Percentiles rank a stretch among this genome's conserved stretches.
Conservation (phyloP, 2,113 vertebrate genomes). For the Oryzias melastigma region DNA sequence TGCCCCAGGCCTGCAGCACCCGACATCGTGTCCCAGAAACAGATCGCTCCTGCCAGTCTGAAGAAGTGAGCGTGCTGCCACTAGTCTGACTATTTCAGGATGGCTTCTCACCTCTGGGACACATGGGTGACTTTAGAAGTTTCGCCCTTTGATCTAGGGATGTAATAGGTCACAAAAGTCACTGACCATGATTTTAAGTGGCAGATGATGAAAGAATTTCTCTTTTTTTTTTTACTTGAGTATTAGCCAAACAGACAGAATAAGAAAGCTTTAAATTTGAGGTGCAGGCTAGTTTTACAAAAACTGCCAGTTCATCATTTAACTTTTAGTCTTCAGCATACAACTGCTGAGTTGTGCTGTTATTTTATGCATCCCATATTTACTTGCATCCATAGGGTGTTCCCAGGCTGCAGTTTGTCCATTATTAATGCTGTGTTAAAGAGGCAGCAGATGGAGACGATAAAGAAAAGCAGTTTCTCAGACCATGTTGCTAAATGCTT, state of each 20-base stretch:
- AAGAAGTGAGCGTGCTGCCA: conserved; percentile 32
- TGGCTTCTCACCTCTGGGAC: conserved; percentile 51
- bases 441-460: conserved; percentile 15
- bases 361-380: conserved; percentile 34
- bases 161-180: conserved; percentile 35
- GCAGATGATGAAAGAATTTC: conserved; percentile 41
- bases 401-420: conserved; percentile 33
- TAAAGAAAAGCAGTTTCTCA: conserved; percentile 18
- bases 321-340: conserved; percentile 36
- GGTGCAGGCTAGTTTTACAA: conserved; percentile 17
- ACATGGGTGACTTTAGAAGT: conserved; percentile 53
- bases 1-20: conserved; percentile 45
- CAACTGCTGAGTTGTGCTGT: conserved; percentile 46
- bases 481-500: not conserved
- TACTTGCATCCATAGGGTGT: conserved; percentile 25
- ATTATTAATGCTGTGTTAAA: conserved; percentile 44
- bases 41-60: conserved; percentile 31
- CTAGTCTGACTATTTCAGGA: conserved; percentile 57
- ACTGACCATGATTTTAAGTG: conserved; percentile 39
- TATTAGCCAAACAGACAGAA: not conserved
- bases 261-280: conserved; percentile 16
- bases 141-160: conserved; percentile 53
- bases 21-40: conserved; percentile 60
- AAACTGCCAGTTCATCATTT: conserved; percentile 52
- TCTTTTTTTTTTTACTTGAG: conserved; percentile 25